These are phyloP conservation scores for Tenthredo notha DNA, from an alignment of 2,888 invertebrate genomes.

Conservation along the genomic window DNA sequence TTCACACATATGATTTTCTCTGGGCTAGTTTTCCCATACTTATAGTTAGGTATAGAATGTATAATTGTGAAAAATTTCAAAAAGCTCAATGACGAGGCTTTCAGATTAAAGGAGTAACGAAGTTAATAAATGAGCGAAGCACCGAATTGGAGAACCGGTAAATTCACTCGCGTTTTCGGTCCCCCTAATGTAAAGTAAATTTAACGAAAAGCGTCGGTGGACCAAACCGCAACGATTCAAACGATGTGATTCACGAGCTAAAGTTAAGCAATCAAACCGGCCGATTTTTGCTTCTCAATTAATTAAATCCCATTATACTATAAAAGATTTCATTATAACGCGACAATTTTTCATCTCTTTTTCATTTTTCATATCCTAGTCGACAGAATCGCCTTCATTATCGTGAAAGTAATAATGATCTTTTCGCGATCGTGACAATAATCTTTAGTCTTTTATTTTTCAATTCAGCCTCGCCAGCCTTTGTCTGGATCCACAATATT, in stretches of 20 bases:
- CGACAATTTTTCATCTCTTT: conserved; percentile 53
- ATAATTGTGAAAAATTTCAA: conserved; percentile 11
- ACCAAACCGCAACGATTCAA: conserved; percentile 19
- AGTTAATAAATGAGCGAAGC: conserved; percentile 21
- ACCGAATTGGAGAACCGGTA: conserved; percentile 20
- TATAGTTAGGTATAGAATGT: neutral
- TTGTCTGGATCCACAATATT: conserved; percentile 45
- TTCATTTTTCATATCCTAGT: no score
- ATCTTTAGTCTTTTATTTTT: conserved; percentile 51
- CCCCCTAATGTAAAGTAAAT: conserved; percentile 18
- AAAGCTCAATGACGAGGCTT: neutral
- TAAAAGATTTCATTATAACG: conserved; percentile 38
- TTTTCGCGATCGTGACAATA: conserved; percentile 49
- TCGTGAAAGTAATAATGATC: conserved; percentile 43
- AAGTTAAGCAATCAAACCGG: conserved; percentile 41
- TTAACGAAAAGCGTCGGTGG: neutral
- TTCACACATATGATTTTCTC: neutral
- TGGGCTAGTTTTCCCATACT: neutral
- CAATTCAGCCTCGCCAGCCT: conserved; percentile 13
- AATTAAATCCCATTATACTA: conserved; percentile 42
- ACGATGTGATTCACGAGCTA: conserved; percentile 27
- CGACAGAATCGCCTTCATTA: conserved; percentile 48
- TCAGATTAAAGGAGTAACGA: neutral
- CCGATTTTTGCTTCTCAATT: conserved; percentile 41
- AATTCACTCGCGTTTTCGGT: conserved; percentile 14